Base-by-base conservation (phyloP, 2,888 invertebrate genomes). In the Chymomyza fuscimana region DNA sequence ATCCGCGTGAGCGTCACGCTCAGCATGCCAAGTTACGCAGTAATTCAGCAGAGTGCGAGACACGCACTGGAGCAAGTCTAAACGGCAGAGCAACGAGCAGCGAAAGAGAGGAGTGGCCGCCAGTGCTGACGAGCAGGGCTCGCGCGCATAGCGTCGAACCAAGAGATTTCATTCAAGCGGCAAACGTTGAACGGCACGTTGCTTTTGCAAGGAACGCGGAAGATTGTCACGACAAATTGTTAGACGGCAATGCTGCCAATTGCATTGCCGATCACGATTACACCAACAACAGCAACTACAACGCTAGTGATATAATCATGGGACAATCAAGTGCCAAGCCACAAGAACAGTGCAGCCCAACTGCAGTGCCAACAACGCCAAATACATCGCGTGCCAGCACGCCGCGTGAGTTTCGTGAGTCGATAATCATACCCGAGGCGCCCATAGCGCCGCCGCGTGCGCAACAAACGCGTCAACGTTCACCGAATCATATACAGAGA, bases 321-420 rank as follows among this genome's bases (percentile, higher is more conserved):
- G 90, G 90, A 67, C 90, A 90, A 74, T 86, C 87, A 6, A 89
- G 84, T 70, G 84, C 78, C 72, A 90, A 89, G 68, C 79, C 81
- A 65, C 81, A 80, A 58, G 87, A 86, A 60, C 69, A 59, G 15
- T 67, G 19, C 19, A 15, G 10, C 9, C 6, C 56, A 16, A 12
- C 58, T 0, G 1, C 58, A 19, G 25, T 61, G 58, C 62, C 51
- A 25, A 65, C 65, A 32, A 54, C 72, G 64, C 69, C 74, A n/a
- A 72, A 73, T 32, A 79, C 76, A 70, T 77, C 83, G 54, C 84
- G 84, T 12, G 78, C 84, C 60, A 84, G 82, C 71, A 81, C 85
- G 70, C 79, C 87, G 67, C 87, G 87, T 70, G 83, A 86, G 69
- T 90, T 89, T 70, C 91, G 90, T 77, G 91, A 90, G 73, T 86